Conservation (phyloP, 2,113 vertebrate species). For the Siphamia tubifer region DNA sequence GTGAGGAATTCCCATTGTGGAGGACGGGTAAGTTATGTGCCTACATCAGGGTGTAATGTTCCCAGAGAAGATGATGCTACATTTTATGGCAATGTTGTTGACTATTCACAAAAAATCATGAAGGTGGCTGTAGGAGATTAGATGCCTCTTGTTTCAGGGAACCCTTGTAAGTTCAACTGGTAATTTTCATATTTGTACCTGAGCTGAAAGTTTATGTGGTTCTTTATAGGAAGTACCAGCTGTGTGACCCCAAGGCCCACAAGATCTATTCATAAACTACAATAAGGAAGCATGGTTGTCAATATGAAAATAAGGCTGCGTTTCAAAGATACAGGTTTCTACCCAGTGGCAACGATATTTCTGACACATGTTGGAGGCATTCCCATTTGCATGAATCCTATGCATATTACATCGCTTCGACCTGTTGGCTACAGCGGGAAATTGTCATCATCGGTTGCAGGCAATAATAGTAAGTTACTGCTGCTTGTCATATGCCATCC, state of each 20-base stretch:
- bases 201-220: slow-evolving; percentile 59
- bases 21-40: slow-evolving; percentile 66
- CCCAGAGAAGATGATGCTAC: slow-evolving; percentile 58
- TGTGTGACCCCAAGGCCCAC: slow-evolving; percentile 63
- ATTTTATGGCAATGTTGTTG: slow-evolving; percentile 56
- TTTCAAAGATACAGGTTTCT: slow-evolving; percentile 58
- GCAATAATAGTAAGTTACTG: slow-evolving; percentile 75
- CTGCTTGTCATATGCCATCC: slow-evolving; percentile 65
- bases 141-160: slow-evolving; percentile 59
- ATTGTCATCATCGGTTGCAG: slow-evolving; percentile 66
- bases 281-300: slow-evolving; percentile 54
- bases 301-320: slow-evolving; percentile 54
- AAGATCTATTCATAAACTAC: slow-evolving; percentile 63
- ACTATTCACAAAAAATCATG: slow-evolving; percentile 71
- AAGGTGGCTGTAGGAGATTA: slow-evolving; percentile 53
- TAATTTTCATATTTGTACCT: slow-evolving; percentile 64
- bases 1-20: slow-evolving; percentile 50
- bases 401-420: slow-evolving; percentile 65
- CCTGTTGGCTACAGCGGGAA: slow-evolving; percentile 65
- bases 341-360: slow-evolving; percentile 55
- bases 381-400: slow-evolving; percentile 68
- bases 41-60: slow-evolving; percentile 69
- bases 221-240: slow-evolving; percentile 67
- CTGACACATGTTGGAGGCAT: slow-evolving; percentile 63
- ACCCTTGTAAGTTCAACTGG: slow-evolving; percentile 56